Evolutionary conservation across 2,113 vertebrate genomes (phyloP).

Genomic region (Amblyornis subalaris): DNA sequence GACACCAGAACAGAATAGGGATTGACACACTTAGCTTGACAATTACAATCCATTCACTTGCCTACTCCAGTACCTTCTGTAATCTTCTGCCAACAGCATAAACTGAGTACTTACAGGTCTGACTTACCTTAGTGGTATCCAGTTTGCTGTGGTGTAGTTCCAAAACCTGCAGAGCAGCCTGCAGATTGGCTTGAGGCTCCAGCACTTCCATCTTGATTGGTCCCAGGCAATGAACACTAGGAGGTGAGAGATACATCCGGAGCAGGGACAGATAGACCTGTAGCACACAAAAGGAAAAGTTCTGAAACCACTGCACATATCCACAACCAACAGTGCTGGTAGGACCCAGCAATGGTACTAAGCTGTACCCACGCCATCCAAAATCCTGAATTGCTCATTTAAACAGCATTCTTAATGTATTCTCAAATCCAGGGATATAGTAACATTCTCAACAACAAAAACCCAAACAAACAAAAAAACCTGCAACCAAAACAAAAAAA

Average conservation of each 20-base stretch:
- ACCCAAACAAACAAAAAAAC: not conserved
- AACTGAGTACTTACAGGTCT: not conserved
- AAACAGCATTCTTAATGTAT: not conserved
- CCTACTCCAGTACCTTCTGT: not conserved
- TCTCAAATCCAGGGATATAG: not conserved
- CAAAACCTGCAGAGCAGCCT: slow-evolving; percentile 90
- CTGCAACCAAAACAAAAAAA: not conserved
- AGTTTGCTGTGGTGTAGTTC: slow-evolving; percentile 95
- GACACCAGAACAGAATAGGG: not conserved
- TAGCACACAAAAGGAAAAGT: not conserved
- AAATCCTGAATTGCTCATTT: not conserved
- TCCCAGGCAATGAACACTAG: slow-evolving; percentile 91
- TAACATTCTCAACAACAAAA: not conserved
- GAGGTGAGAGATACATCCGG: slow-evolving; percentile 95
- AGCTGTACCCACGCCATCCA: not conserved
- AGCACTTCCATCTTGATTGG: slow-evolving; percentile 92
- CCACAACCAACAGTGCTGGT: not conserved
- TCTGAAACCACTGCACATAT: not conserved
- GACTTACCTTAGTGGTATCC: slow-evolving; percentile 91
- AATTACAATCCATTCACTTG: not conserved
- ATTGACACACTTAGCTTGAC: not conserved
- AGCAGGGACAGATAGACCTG: slow-evolving; percentile 96
- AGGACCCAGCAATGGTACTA: not conserved
- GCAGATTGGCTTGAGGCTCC: slow-evolving; percentile 91
- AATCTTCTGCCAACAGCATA: not conserved